Evolutionary conservation across 2,113 vertebrate genomes (phyloP).

Genomic region (Carlito syrichta): DNA sequence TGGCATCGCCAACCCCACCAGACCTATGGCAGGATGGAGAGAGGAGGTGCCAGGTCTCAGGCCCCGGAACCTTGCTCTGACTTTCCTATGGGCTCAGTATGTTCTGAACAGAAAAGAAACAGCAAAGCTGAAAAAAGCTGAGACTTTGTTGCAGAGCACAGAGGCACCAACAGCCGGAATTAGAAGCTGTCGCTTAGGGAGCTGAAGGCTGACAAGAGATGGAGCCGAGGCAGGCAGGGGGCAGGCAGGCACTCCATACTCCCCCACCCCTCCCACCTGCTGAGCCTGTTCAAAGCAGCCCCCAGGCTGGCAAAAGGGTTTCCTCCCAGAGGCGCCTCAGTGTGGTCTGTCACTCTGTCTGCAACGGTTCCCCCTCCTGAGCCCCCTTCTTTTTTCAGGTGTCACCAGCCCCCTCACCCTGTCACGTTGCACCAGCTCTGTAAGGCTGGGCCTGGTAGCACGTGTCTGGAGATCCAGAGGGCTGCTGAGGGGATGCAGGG

Average conservation of each 20-base stretch:
- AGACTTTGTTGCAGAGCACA: conserved; percentile 55
- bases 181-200: conserved; percentile 76
- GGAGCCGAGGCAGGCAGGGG: conserved; percentile 54
- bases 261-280: conserved; percentile 42
- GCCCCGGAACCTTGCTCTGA: conserved; percentile 21
- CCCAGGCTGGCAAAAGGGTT: conserved; percentile 46
- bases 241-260: conserved; percentile 39
- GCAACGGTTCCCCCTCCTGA: neutral
- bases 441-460: conserved; percentile 54
- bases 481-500: neutral
- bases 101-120: conserved; percentile 73
- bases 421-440: conserved; percentile 66
- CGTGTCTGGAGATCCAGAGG: conserved; percentile 59
- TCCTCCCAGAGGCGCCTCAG: neutral
- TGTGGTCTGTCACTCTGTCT: conserved; percentile 64
- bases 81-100: conserved; percentile 42
- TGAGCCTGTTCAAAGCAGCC: neutral
- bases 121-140: conserved; percentile 66
- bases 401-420: conserved; percentile 74
- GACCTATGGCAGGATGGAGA: neutral
- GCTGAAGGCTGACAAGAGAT: conserved; percentile 69
- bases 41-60: neutral
- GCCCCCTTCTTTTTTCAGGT: conserved; percentile 47
- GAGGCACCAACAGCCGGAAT: conserved; percentile 68
- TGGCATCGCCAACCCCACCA: neutral